Evolutionary conservation across 92 coral and sea anemone species (phyloP), one percentile per base, ranked within the genome.

Genomic region (Phenganax stokvisi): DNA sequence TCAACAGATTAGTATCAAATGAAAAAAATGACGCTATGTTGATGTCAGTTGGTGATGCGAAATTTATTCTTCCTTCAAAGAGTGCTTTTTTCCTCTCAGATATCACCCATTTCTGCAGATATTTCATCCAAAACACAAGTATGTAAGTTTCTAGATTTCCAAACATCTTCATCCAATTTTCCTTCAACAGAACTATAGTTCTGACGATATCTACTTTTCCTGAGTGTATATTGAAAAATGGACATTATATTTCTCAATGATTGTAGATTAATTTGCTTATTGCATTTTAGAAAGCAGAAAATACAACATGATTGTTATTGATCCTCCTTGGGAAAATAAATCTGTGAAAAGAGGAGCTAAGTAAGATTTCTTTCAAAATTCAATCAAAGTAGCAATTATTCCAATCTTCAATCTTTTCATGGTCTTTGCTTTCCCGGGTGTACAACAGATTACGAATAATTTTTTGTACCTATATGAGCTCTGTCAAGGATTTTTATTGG

Each of bases 241-340:
- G 25, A 62, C 37, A 8, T 54, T 76, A 17, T 20, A 79, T n/a
- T 15, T 31, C 54, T 79, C 15, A 37, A 37, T 37, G 47, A 37
- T 5, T 37, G 47, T 5, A 63, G n/a, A 16, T 37, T 0, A 12
- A 12, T 70, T 7, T 83, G 69, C 59, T n/a, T 68, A 10, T 11
- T 82, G 56, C 56, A 3, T 12, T 71, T 51, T 61, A 53, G 65
- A 16, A 54, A 9, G 15, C 16, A 25, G 44, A 70, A 84, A 80
- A 79, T 94, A 86, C 83, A 89, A 94, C 68, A 81, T 91, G 77
- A 56, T 89, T 56, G 91, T 94, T 61, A 62, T 94, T 51, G 98
- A 94, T 83, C 98, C 98, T 29, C 98, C 98, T 0, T 94, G 98
- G 98, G 92, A 85, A 70, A 94, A 94, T 89, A 94, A 94, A 83